A percentile compares a stretch with the other conserved stretches of the same genome.
Evolutionary conservation across 37 sponge, comb jelly and placozoan genomes (phyloP).

Genomic region (Theonella swinhoei): DNA sequence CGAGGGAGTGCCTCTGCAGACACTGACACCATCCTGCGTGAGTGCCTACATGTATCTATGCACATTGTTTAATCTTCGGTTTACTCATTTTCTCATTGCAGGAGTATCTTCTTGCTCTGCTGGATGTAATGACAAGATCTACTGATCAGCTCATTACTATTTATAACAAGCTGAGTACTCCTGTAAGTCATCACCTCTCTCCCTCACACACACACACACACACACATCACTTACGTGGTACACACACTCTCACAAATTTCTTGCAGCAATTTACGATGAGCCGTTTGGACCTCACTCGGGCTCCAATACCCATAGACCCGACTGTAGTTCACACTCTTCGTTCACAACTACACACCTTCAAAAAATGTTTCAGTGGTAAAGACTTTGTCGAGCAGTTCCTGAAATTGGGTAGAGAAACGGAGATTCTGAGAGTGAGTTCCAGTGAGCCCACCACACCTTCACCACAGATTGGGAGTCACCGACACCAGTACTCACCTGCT

Average conservation of each 20-base stretch:
- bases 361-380: constrained; percentile 73
- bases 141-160: constrained; percentile 57
- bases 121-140: constrained; percentile 57
- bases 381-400: constrained; percentile 57
- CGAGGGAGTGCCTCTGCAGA: constrained; percentile 47
- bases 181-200: constrained; percentile 52
- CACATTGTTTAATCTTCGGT: background rate
- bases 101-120: constrained; percentile 68
- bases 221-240: no score
- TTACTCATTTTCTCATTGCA: constrained; percentile 5
- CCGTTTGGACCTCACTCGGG: constrained; percentile 18
- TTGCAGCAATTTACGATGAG: constrained; percentile 40
- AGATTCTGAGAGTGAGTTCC: background rate
- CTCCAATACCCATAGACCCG: constrained; percentile 33
- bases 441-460: background rate
- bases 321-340: constrained; percentile 31
- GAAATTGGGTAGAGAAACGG: constrained; percentile 18
- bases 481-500: background rate
- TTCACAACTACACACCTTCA: constrained; percentile 41
- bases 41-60: constrained; percentile 37
- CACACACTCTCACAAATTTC: background rate
- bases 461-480: background rate
- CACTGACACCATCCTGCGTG: constrained; percentile 51
- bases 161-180: constrained; percentile 47
- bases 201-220: no score